These are phyloP conservation scores for Orchestes rusci DNA, from an alignment of 2,888 invertebrate species.

Conservation along the genomic window DNA sequence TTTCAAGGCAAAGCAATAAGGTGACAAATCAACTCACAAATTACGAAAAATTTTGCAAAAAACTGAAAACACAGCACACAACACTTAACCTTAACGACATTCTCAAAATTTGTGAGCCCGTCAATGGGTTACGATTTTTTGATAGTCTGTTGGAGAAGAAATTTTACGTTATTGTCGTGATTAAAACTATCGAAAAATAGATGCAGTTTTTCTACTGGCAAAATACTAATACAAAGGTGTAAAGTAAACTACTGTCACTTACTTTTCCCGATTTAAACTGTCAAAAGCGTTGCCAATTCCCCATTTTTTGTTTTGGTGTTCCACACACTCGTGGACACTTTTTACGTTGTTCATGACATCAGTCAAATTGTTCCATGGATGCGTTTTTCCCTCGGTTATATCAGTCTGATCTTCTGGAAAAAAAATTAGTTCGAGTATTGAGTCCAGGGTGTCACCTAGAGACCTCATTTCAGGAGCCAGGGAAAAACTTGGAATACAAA, in stretches of 20 bases:
- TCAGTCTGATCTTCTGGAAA: constrained; percentile 37
- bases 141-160: not conserved
- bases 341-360: constrained; percentile 68
- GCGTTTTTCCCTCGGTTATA: constrained; percentile 37
- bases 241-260: no score
- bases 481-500: no score
- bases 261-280: constrained; percentile 56
- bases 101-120: constrained; percentile 70
- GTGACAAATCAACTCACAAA: no score
- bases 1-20: no score
- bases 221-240: no score
- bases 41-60: no score
- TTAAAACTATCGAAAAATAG: no score
- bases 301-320: constrained; percentile 50
- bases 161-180: no score
- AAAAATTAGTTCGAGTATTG: no score
- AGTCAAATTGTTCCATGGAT: constrained; percentile 66
- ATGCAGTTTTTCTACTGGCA: no score
- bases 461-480: no score
- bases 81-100: constrained; percentile 62
- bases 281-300: constrained; percentile 51
- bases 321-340: constrained; percentile 52
- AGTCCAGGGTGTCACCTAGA: no score
- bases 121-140: constrained; percentile 47
- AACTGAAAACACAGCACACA: not conserved